Base-by-base conservation (phyloP, 2,113 vertebrate species). In the Brienomyrus brachyistius region DNA sequence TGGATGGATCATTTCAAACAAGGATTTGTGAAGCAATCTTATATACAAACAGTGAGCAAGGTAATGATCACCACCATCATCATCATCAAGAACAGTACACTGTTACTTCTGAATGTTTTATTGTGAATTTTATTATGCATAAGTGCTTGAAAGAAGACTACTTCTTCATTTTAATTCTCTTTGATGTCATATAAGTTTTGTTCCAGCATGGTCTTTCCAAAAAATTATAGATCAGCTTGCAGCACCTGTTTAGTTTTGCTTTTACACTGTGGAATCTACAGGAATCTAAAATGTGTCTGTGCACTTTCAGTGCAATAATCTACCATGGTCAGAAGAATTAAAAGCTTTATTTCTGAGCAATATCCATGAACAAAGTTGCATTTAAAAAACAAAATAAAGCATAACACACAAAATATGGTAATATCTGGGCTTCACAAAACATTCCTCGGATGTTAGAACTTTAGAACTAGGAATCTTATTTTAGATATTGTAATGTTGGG, bases 101-200 rank as follows among this genome's bases (percentile, higher is more conserved):
- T 77, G 70, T 80, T 80, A 80, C 74, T 80, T 43, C 74, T 80
- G 74, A 80, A 80, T 80, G 31, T 80, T 43, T 70, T 80, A 80
- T 80, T 80, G 31, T 80, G 74, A 80, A 80, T 80, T 19, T 17
- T 80, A 80, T 80, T 40, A 80, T 43, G 74, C 74, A 80, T 80
- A 80, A 40, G 31, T 80, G 5, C 74, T 80, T 43, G 2, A 17
- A 80, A 43, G 74, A 43, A 43, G 35, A 80, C 35, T 80, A 40
- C 74, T 43, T 80, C n/a, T 70, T 70, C 10, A 70, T 13, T 70
- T 80, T 80, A 19, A 43, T 40, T 80, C 35, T 80, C 35, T 43
- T 80, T 80, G 9, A 23, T 83, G 40, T 84, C 19, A 84, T 47
- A n/a, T 48, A 43, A 47, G 21, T 84, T 45, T 43, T 48, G 45